Evolutionary conservation across 1,140 invertebrate species (phyloP).

Genomic region (Trichogramma pretiosum): DNA sequence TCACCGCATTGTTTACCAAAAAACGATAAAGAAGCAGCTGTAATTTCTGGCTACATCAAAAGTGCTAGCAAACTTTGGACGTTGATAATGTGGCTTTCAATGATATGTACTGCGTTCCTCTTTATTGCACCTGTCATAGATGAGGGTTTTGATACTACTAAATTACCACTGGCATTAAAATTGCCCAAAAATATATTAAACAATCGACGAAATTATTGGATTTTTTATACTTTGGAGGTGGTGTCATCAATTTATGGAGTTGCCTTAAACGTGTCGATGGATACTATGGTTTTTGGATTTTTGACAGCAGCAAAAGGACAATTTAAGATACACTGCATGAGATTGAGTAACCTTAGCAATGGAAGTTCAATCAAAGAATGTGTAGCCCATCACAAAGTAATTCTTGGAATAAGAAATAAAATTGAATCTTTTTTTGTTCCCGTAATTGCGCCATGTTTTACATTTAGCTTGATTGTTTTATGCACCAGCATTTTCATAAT

Average conservation of each 20-base stretch:
- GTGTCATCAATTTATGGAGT: constrained; percentile 19
- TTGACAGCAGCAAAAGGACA: constrained; percentile 24
- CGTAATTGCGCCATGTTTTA: constrained; percentile 25
- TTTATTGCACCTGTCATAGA: too few relatives aligned
- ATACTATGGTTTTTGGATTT: constrained; percentile 25
- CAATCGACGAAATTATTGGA: constrained; percentile 1
- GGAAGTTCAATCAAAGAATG: too few relatives aligned
- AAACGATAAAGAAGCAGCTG: constrained; percentile 1
- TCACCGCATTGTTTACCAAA: not conserved
- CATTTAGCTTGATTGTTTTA: constrained; percentile 26
- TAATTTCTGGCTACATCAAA: too few relatives aligned
- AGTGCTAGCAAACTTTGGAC: too few relatives aligned
- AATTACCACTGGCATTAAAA: constrained; percentile 10
- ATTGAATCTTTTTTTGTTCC: constrained; percentile 25
- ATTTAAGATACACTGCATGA: constrained; percentile 27
- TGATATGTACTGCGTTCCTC: too few relatives aligned
- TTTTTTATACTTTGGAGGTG: constrained; percentile 7
- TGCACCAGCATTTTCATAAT: constrained; percentile 29
- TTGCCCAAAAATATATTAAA: constrained; percentile 2
- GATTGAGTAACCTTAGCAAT: too few relatives aligned
- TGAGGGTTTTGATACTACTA: too few relatives aligned
- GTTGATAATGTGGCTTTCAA: too few relatives aligned
- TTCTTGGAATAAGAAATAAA: not conserved
- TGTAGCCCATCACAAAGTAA: constrained; percentile 8
- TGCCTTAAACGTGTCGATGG: constrained; percentile 25